These are phyloP conservation scores for Megaptera novaeangliae DNA, from an alignment of 2,113 vertebrate genomes.

Conservation along the genomic window DNA sequence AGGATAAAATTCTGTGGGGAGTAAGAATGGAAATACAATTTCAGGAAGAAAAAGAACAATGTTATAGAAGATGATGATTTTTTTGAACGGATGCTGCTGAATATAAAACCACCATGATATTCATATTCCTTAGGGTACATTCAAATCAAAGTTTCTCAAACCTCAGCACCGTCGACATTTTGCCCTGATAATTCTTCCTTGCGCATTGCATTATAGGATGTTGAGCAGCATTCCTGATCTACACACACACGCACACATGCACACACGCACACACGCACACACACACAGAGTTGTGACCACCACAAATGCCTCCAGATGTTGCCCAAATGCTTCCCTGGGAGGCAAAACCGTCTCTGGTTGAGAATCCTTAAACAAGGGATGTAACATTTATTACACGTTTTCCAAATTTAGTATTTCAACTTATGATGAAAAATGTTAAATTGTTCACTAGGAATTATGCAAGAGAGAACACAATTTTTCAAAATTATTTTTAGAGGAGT, in stretches of 20 bases:
- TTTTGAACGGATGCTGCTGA: background rate
- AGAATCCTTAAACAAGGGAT: background rate
- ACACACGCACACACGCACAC: background rate
- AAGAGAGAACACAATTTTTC: background rate
- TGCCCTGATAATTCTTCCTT: background rate
- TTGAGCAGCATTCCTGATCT: background rate
- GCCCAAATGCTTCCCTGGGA: background rate
- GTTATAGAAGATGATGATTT: background rate
- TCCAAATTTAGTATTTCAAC: background rate
- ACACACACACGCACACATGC: fast-evolving
- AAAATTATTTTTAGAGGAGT: background rate
- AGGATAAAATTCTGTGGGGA: background rate
- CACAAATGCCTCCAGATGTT: background rate
- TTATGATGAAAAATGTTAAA: background rate
- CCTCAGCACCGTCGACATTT: background rate
- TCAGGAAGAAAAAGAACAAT: background rate
- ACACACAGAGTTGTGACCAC: too few species aligned
- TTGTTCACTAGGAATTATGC: background rate
- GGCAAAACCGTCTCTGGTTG: background rate
- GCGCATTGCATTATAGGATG: background rate
- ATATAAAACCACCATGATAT: background rate
- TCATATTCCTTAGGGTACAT: background rate
- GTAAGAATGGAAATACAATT: background rate
- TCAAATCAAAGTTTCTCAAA: background rate
- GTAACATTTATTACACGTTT: background rate